A percentile compares a stretch with the other conserved stretches of the same genome.
Conservation (phyloP, 2,113 vertebrate species). For the Siniperca chuatsi region DNA sequence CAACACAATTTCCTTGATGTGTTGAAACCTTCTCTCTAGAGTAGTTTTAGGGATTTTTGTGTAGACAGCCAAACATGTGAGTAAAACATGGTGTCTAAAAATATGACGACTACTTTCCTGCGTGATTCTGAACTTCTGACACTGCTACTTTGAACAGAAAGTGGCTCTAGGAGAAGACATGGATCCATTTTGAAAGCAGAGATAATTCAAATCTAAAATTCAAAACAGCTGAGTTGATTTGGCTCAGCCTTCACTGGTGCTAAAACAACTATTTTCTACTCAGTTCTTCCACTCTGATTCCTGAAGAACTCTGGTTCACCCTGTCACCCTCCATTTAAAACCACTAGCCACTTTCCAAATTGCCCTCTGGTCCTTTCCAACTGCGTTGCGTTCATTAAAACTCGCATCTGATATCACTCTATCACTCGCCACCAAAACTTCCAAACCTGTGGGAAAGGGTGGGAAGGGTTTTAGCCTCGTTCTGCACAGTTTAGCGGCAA, state of each 20-base stretch:
- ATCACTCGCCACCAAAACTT: slow-evolving; percentile 54
- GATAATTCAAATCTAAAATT: slow-evolving; percentile 29
- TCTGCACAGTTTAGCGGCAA: slow-evolving; percentile 58
- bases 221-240: slow-evolving; percentile 53
- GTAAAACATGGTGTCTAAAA: slow-evolving; percentile 32
- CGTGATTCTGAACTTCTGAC: slow-evolving; percentile 17
- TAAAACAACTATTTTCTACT: slow-evolving; percentile 16
- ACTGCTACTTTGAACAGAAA: background rate
- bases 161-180: slow-evolving; percentile 14
- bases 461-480: slow-evolving; percentile 39
- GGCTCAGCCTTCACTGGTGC: slow-evolving; percentile 14
- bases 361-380: slow-evolving; percentile 21
- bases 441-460: slow-evolving; percentile 62
- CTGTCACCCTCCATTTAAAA: slow-evolving; percentile 68
- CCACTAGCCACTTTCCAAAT: slow-evolving; percentile 49
- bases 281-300: slow-evolving; percentile 14
- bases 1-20: slow-evolving; percentile 54
- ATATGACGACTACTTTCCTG: slow-evolving; percentile 17
- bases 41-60: background rate
- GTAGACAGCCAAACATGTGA: slow-evolving; percentile 12
- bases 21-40: background rate
- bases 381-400: slow-evolving; percentile 42
- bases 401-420: slow-evolving; percentile 36
- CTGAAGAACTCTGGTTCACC: slow-evolving; percentile 69
- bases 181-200: background rate